A percentile compares a stretch with the other conserved stretches of the same genome.
These are phyloP conservation scores for Chesias legatella DNA, from an alignment of 2,888 invertebrate genomes.

Conservation along the genomic window DNA sequence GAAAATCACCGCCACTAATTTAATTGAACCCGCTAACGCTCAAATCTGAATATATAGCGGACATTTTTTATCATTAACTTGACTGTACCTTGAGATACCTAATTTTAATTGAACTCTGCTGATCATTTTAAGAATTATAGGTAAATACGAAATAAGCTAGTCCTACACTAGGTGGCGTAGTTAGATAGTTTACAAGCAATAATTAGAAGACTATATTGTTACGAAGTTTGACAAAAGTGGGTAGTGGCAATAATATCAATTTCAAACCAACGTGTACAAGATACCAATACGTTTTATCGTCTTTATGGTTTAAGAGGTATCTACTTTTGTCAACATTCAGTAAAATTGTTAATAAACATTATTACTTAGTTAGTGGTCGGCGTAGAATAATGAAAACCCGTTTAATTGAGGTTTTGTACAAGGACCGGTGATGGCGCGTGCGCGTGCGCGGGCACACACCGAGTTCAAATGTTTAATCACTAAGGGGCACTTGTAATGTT, in stretches of 20 bases:
- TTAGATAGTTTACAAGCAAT: constrained; percentile 71
- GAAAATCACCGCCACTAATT: too few relatives aligned
- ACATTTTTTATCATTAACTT: neutral
- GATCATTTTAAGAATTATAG: constrained; percentile 26
- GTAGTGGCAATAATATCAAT: constrained; percentile 35
- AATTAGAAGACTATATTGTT: constrained; percentile 61
- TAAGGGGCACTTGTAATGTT: neutral
- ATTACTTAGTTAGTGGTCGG: constrained; percentile 35
- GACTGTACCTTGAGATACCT: neutral
- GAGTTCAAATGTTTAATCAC: neutral
- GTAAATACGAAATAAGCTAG: constrained; percentile 42
- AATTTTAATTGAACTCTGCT: constrained; percentile 26
- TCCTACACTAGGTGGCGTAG: constrained; percentile 47
- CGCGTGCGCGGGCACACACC: too few relatives aligned
- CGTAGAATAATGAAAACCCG: constrained; percentile 48
- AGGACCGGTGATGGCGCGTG: constrained; percentile 2
- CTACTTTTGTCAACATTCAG: constrained; percentile 63
- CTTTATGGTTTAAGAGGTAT: too few relatives aligned
- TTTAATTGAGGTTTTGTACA: constrained; percentile 47
- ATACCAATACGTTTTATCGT: constrained; percentile 34
- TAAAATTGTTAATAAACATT: constrained; percentile 44
- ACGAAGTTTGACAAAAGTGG: constrained; percentile 62
- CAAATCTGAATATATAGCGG: too few relatives aligned
- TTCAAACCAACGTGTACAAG: too few relatives aligned
- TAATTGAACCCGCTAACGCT: too few relatives aligned